phyloP scores from a whole-genome alignment of 1,140 invertebrate genomes.

The Nasonia giraulti region DNA sequence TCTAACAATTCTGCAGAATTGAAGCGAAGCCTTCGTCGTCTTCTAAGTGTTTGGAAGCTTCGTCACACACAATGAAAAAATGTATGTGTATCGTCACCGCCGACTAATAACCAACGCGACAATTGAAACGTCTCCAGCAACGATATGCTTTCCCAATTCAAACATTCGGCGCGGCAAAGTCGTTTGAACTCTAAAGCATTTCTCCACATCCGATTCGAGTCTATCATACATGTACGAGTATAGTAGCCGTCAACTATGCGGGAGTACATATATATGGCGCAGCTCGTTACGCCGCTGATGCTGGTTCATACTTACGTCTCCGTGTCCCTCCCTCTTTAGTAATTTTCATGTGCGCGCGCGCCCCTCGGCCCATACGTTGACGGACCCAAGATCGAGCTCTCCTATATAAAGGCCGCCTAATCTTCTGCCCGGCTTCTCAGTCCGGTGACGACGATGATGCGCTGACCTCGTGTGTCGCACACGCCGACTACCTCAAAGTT shows the following conservation, averaged over 20 bases:
- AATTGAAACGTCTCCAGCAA: too few relatives aligned
- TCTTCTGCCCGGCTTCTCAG: slow-evolving; percentile 24
- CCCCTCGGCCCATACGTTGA: background rate
- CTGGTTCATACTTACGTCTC: background rate
- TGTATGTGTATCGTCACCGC: too few relatives aligned
- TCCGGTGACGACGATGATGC: slow-evolving; percentile 23
- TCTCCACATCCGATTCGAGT: too few relatives aligned
- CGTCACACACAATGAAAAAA: too few relatives aligned
- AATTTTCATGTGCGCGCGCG: background rate
- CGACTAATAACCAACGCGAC: too few relatives aligned
- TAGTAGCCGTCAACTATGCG: background rate
- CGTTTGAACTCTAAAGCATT: too few relatives aligned
- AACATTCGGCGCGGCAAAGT: too few relatives aligned
- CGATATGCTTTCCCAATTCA: too few relatives aligned
- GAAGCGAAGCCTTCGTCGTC: too few relatives aligned
- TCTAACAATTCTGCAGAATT: too few relatives aligned
- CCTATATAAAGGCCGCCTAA: slow-evolving; percentile 44
- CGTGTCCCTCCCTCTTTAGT: slow-evolving; percentile 5
- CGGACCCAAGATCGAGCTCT: background rate
- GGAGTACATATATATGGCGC: background rate
- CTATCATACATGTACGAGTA: background rate
- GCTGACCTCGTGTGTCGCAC: background rate
- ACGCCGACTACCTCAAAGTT: background rate
- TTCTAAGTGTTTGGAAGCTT: too few relatives aligned
- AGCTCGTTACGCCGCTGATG: background rate